Base-by-base conservation (phyloP, 2,797 vertebrate species). In the Sebastes kiyomatsui region DNA sequence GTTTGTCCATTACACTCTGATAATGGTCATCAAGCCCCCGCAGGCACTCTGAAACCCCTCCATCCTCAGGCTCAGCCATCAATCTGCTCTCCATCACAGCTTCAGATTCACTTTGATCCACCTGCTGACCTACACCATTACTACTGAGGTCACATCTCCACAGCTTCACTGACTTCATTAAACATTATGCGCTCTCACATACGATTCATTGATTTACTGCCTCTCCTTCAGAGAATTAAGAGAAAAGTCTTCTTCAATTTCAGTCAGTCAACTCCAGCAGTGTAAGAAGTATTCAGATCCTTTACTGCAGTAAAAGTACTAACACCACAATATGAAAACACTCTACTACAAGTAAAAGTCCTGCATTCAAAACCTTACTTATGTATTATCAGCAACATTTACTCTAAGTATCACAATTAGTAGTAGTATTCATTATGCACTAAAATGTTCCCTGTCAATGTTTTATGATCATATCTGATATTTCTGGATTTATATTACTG, bases 181-280 rank as follows among this genome's bases (percentile, higher is more conserved):
- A 30, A 75, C 59, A 56, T 58, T 38, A 78, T 27, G 35, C 52
- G 7, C 33, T 46, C 33, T 16, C 28, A 28, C 64, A 25, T 62
- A 60, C 70, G 20, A 72, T 11, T 52, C 71, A 85, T 55, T 56
- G 67, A 90, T 86, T 85, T 75, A 69, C 72, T 67, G 68, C 46
- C 42, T 42, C 42, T 79, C 42, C 0, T 30, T 35, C 16, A 16
- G 3, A 73, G 42, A 68, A 60, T 61, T 52, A 79, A 27, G 23
- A 67, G 59, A 23, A 46, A 8, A 72, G 54, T 18, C n/a, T 49
- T 59, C 59, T 68, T 7, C 0, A 58, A 52, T 77, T 73, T 61
- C 9, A 71, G 33, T 35, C 35, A 27, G 32, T 1, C 0, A 38
- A 65, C 8, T 56, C 38, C 65, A 28, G 25, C 25, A 25, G 18